Percentiles rank a stretch among this genome's conserved stretches.
These are phyloP conservation scores for Acyrthosiphon pisum DNA, from an alignment of 1,140 invertebrate genomes.

Conservation along the genomic window DNA sequence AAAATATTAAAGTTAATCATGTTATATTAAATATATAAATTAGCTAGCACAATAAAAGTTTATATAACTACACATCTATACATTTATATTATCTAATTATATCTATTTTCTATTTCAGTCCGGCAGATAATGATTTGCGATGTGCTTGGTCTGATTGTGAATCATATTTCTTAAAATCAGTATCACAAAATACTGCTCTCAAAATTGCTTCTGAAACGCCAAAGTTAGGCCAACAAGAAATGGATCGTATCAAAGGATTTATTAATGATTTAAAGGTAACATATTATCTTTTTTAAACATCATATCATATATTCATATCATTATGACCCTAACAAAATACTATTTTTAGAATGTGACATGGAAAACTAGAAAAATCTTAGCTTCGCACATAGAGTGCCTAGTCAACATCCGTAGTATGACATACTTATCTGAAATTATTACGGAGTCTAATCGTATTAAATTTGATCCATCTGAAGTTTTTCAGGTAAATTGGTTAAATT, in stretches of 20 bases:
- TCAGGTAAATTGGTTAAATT: conserved; percentile 6
- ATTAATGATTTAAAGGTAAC: conserved; percentile 69
- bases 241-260: conserved; percentile 86
- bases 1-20: neutral
- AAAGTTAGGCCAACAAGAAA: conserved; percentile 77
- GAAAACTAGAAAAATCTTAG: conserved; percentile 38
- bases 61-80: neutral
- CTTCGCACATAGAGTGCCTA: conserved; percentile 20
- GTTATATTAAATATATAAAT: neutral
- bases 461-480: conserved; percentile 9
- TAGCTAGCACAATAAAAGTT: neutral
- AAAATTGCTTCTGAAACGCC: conserved; percentile 70
- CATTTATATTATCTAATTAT: neutral
- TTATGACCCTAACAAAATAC: neutral
- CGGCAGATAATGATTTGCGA: conserved; percentile 67
- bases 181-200: conserved; percentile 74
- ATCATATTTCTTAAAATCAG: conserved; percentile 76
- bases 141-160: conserved; percentile 77
- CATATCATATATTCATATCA: neutral
- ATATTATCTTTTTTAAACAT: neutral
- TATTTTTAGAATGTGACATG: conserved; percentile 41
- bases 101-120: conserved; percentile 62
- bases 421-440: conserved; percentile 26
- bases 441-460: neutral
- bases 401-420: conserved; percentile 20